Conservation (phyloP, 1,140 invertebrate species). For the Papilio polytes region DNA sequence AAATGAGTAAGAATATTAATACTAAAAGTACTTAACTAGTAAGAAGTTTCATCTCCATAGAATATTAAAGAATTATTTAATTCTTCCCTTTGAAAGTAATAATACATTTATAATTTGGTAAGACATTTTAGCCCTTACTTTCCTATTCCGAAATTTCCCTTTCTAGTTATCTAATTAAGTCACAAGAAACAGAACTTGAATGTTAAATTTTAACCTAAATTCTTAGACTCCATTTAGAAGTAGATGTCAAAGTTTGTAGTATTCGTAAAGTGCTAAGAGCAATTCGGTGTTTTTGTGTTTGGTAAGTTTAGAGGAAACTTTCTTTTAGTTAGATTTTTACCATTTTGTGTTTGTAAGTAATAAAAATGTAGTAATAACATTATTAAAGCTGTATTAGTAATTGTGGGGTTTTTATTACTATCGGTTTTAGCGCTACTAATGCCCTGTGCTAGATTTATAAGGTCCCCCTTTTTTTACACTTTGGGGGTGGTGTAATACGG, state of each 20-base stretch:
- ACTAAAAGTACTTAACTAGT: not conserved
- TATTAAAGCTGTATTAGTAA: not conserved
- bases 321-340: constrained; percentile 5
- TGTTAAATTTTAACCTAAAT: not conserved
- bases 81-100: too few relatives aligned
- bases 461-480: too few relatives aligned
- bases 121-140: too few relatives aligned
- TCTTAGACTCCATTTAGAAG: not conserved
- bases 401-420: too few relatives aligned
- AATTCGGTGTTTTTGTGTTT: constrained; percentile 12
- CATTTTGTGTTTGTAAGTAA: not conserved
- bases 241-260: constrained; percentile 20
- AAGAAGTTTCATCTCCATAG: not conserved
- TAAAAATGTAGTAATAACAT: not conserved
- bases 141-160: too few relatives aligned
- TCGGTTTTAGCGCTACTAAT: too few relatives aligned
- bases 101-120: too few relatives aligned
- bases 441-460: too few relatives aligned
- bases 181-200: not conserved
- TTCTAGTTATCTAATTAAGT: not conserved
- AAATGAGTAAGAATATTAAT: constrained; percentile 3
- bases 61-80: not conserved
- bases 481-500: too few relatives aligned
- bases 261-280: constrained; percentile 17
- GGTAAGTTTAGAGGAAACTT: not conserved